Evolutionary conservation across 2,113 vertebrate species (phyloP).

Genomic region (Gopherus flavomarginatus): DNA sequence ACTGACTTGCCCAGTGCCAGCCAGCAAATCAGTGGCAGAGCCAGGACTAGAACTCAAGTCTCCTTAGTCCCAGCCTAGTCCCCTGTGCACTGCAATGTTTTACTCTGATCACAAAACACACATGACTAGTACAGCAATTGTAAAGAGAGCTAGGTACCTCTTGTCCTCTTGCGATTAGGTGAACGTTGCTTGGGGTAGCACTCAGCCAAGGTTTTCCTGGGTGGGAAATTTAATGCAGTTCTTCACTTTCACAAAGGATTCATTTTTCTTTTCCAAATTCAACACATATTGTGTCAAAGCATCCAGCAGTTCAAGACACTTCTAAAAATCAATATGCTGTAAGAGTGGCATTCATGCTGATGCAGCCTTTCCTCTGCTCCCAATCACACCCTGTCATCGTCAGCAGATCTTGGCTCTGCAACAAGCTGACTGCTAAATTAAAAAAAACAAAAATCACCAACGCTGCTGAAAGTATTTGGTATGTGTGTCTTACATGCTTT

Average conservation of each 20-base stretch:
- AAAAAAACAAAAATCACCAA: accelerated
- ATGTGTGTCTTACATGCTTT: neutral
- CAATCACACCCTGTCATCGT: accelerated
- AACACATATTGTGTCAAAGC: neutral
- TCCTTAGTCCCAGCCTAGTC: accelerated
- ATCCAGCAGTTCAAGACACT: neutral
- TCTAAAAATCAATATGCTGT: neutral
- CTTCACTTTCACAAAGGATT: neutral
- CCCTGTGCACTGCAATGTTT: neutral
- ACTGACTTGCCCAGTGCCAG: neutral
- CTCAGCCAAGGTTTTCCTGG: neutral
- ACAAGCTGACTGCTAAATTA: neutral
- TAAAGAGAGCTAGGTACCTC: neutral
- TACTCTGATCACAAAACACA: neutral
- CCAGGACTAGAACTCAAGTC: neutral
- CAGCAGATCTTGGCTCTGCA: accelerated
- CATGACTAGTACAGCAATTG: neutral
- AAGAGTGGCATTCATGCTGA: neutral
- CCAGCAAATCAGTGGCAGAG: neutral
- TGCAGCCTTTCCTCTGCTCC: neutral
- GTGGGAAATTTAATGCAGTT: neutral
- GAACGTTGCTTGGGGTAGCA: neutral
- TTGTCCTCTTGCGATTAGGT: neutral
- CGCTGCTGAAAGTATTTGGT: neutral
- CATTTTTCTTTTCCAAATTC: neutral